Evolutionary conservation across 2,888 invertebrate genomes (phyloP).

Genomic region (Noctua fimbriata): DNA sequence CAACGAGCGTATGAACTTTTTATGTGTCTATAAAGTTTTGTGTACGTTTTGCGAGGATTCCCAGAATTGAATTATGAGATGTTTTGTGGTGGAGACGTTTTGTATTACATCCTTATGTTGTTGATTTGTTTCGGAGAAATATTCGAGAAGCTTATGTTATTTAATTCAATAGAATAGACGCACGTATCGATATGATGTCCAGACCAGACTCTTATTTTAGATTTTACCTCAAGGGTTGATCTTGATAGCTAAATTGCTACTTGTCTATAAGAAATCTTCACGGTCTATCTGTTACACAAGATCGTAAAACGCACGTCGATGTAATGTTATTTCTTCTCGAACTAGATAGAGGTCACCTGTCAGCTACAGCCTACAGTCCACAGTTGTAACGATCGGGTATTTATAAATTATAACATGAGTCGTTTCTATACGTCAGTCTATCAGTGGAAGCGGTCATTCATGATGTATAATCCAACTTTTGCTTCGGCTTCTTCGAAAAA

Average conservation of each 20-base stretch:
- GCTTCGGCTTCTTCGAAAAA: not conserved
- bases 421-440: not conserved
- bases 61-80: constrained; percentile 31
- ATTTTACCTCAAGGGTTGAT: not conserved
- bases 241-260: constrained; percentile 9
- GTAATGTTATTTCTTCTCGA: constrained; percentile 38
- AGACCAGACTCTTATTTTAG: not conserved
- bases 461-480: not conserved
- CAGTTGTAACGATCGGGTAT: constrained; percentile 11
- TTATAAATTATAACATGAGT: not conserved
- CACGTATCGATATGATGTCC: not conserved
- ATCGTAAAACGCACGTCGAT: constrained; percentile 40
- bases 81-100: constrained; percentile 23
- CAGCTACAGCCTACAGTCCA: constrained; percentile 6
- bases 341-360: constrained; percentile 49
- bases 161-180: not conserved
- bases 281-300: constrained; percentile 21
- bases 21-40: constrained; percentile 63
- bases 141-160: constrained; percentile 6
- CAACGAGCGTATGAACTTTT: constrained; percentile 62
- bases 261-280: not conserved
- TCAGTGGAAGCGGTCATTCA: not conserved
- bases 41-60: constrained; percentile 35
- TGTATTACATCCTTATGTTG: constrained; percentile 7
- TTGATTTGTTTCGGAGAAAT: constrained; percentile 6